A percentile compares a stretch with the other conserved stretches of the same genome.
phyloP scores from a whole-genome alignment of 1,140 invertebrate species.

The Drosophila nigromelanica region DNA sequence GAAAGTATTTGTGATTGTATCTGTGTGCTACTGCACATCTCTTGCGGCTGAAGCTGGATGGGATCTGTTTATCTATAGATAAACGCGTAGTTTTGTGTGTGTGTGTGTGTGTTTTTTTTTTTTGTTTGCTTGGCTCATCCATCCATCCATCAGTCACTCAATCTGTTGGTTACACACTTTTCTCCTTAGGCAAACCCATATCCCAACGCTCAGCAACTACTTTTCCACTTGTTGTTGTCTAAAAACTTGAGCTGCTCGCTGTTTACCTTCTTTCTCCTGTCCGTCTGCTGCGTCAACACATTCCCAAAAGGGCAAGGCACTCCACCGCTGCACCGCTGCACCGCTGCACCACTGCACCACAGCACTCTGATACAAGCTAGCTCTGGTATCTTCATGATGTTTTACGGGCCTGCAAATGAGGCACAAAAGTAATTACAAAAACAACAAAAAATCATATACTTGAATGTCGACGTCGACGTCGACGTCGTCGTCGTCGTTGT shows the following conservation, averaged over 20 bases:
- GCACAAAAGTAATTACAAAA: constrained; percentile 72
- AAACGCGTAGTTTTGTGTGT: constrained; percentile 55
- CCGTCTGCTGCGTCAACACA: constrained; percentile 47
- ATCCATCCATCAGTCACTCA: constrained; percentile 56
- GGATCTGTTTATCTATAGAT: constrained; percentile 61
- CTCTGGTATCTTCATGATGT: constrained; percentile 26
- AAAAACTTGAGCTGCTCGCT: constrained; percentile 63
- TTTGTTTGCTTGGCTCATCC: constrained; percentile 36
- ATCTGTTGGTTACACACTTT: constrained; percentile 65
- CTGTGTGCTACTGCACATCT: constrained; percentile 52
- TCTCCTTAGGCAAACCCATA: constrained; percentile 52
- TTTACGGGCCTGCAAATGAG: constrained; percentile 59
- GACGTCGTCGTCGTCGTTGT: neutral
- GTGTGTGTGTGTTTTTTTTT: constrained; percentile 21
- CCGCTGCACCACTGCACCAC: constrained; percentile 1
- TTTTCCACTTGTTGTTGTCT: constrained; percentile 76
- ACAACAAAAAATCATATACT: constrained; percentile 51
- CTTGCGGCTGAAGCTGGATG: too few relatives aligned
- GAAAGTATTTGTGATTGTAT: neutral
- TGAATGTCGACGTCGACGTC: neutral
- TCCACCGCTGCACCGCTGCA: constrained; percentile 9
- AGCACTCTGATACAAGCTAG: neutral
- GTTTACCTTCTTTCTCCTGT: constrained; percentile 60
- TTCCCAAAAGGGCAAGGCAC: constrained; percentile 78
- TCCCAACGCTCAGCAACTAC: constrained; percentile 41